phyloP scores from a whole-genome alignment of 2,113 vertebrate genomes.

The Lampris incognitus region DNA sequence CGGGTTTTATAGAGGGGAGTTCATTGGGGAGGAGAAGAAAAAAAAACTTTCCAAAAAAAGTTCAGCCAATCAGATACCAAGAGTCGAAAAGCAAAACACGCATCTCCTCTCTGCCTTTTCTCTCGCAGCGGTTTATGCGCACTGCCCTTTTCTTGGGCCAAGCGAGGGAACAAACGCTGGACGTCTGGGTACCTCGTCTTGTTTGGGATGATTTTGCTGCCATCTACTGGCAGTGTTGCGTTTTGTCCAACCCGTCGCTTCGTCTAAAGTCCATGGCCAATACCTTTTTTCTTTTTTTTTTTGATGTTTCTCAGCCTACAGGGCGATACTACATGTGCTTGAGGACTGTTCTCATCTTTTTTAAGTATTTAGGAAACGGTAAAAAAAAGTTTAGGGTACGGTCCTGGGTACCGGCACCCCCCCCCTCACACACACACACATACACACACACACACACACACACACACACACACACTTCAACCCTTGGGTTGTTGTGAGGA shows the following conservation, averaged over 20 bases:
- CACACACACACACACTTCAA: too few relatives aligned
- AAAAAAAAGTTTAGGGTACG: too few relatives aligned
- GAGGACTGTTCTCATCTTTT: too few relatives aligned
- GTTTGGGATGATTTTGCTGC: constrained; percentile 40
- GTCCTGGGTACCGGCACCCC: too few relatives aligned
- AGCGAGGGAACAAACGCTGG: neutral
- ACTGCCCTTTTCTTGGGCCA: constrained; percentile 7
- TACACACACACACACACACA: too few relatives aligned
- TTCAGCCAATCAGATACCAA: constrained; percentile 72
- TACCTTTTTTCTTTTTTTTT: too few relatives aligned
- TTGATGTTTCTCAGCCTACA: too few relatives aligned
- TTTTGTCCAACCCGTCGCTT: neutral
- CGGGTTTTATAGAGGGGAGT: constrained; percentile 63
- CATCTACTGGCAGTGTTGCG: constrained; percentile 54
- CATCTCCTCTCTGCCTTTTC: neutral
- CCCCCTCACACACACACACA: too few relatives aligned
- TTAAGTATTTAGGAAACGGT: too few relatives aligned
- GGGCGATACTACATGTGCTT: too few relatives aligned
- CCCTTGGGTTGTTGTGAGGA: too few relatives aligned
- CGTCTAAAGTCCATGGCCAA: too few relatives aligned
- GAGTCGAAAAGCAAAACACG: constrained; percentile 18
- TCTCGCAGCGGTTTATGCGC: neutral
- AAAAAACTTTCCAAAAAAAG: constrained; percentile 36
- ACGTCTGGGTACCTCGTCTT: neutral
- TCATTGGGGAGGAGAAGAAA: constrained; percentile 6